These are phyloP conservation scores for Speoplatyrhinus poulsoni DNA, from an alignment of 2,113 vertebrate species.

Conservation along the genomic window DNA sequence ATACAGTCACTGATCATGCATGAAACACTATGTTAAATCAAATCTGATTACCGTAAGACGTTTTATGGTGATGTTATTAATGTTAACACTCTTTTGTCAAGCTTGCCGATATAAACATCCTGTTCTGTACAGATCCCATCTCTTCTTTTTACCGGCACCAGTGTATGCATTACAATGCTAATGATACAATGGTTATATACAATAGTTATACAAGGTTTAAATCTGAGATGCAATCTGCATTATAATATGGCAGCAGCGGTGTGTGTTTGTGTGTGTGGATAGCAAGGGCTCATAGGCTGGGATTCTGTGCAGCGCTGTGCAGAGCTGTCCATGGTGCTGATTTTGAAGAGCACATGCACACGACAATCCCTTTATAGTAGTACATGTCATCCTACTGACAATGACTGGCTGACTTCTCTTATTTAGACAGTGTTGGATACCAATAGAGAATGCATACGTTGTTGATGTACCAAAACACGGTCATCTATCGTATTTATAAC, in stretches of 20 bases:
- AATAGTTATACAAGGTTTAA: too few relatives aligned
- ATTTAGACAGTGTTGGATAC: too few relatives aligned
- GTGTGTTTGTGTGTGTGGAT: too few relatives aligned
- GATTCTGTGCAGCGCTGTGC: slow-evolving; percentile 1
- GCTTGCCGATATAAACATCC: background rate
- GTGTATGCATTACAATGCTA: background rate
- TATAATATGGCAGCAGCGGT: too few relatives aligned
- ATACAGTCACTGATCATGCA: background rate
- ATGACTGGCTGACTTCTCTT: slow-evolving; percentile 29
- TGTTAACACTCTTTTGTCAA: slow-evolving; percentile 5
- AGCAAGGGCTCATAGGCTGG: background rate
- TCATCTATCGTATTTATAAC: background rate
- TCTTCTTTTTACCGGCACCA: background rate
- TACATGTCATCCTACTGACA: slow-evolving; percentile 17
- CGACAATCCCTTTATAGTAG: slow-evolving; percentile 3
- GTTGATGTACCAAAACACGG: too few relatives aligned
- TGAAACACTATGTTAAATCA: background rate
- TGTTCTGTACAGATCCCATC: background rate
- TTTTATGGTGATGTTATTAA: background rate
- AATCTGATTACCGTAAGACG: background rate
- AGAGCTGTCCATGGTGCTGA: slow-evolving; percentile 62
- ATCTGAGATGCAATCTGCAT: too few relatives aligned
- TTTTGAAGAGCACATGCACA: slow-evolving; percentile 4
- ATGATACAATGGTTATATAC: background rate
- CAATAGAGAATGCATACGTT: background rate